Percentiles rank a stretch among this genome's conserved stretches.
phyloP scores from a whole-genome alignment of 2,888 invertebrate species.

The Mamestra brassicae region DNA sequence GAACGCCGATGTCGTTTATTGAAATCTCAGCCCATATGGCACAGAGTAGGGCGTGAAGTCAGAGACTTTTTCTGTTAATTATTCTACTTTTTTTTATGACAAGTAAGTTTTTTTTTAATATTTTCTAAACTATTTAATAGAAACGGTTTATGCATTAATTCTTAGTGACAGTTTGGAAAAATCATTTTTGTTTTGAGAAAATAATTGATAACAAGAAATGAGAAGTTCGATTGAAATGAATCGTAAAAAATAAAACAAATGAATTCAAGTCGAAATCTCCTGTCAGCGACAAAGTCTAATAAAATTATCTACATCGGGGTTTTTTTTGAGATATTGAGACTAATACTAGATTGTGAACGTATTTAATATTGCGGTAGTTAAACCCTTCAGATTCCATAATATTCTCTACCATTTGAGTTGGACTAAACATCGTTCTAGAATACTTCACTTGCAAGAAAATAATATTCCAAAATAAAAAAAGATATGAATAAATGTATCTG shows the following conservation, averaged over 20 bases:
- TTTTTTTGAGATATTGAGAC: no score
- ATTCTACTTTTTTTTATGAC: neutral
- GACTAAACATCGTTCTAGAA: neutral
- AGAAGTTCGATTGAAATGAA: no score
- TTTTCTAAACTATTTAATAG: no score
- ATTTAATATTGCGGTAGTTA: neutral
- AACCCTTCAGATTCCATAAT: neutral
- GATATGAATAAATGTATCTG: neutral
- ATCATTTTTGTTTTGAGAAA: no score
- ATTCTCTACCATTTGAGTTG: neutral
- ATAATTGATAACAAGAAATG: no score
- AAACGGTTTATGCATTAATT: no score
- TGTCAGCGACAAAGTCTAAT: no score
- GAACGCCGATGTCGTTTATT: constrained; percentile 85
- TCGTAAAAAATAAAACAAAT: neutral
- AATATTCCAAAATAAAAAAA: neutral
- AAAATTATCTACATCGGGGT: no score
- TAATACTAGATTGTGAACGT: neutral
- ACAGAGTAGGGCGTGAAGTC: constrained; percentile 70
- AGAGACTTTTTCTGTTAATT: constrained; percentile 42
- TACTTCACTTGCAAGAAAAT: neutral
- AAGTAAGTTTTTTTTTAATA: neutral
- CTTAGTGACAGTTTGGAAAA: no score
- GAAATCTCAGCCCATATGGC: constrained; percentile 84
- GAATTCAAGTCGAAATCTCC: neutral